Evolutionary conservation across 2,113 vertebrate species (phyloP), one percentile per base, ranked within the genome.

Genomic region (Chloropsis cyanopogon): DNA sequence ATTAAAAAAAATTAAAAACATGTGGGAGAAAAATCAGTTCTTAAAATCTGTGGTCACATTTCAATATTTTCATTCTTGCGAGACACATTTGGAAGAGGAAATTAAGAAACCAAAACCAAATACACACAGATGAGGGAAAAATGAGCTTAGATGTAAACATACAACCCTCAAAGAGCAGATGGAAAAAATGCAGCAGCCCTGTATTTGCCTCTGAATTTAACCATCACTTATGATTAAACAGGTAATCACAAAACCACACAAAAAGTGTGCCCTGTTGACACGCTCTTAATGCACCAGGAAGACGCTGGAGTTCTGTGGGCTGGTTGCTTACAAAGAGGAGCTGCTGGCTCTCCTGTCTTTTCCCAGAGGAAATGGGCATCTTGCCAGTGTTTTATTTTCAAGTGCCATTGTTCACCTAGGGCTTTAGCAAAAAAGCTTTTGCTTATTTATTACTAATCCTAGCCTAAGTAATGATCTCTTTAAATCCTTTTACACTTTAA

Each of bases 361-460:
- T 97, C 97, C 97, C 97, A 97, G 93, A 92, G 97, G 96, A 97
- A 81, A 95, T 15, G 88, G 97, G 97, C 97, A 97, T 95, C 96
- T 97, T 97, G 97, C 98, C 97, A 97, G 93, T 61, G 90, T 96
- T 97, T 97, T 91, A 91, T 97, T 97, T 97, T 96, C 95, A 94
- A 98, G 97, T 91, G 95, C 88, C 92, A 97, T 97, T 97, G 96
- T 98, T 98, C 97, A 98, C 97, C 96, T 96, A 95, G 52, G 92
- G 95, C 75, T 95, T 97, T 85, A 95, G 92, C 80, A 91, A 96
- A 95, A 93, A 94, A 97, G 92, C 96, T 95, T 93, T 80, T 93
- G 93, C 88, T 96, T 97, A 93, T 95, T 96, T 97, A 94, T 96
- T 97, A 90, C 95, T 97, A 98, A 98, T 97, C 95, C 90, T 77